These are phyloP conservation scores for Agrilus planipennis DNA, from an alignment of 1,140 invertebrate genomes.

Conservation along the genomic window DNA sequence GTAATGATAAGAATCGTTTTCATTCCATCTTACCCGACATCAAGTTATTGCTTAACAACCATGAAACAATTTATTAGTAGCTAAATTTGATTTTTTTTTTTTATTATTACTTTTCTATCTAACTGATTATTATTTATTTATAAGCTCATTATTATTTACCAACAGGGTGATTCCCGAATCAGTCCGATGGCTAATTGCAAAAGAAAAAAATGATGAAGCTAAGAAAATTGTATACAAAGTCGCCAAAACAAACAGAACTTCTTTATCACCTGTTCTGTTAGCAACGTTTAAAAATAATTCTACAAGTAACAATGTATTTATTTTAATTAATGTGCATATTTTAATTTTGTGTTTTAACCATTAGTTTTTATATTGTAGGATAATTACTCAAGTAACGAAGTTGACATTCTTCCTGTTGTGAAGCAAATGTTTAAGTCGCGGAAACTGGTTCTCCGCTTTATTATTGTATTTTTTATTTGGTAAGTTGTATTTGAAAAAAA, in stretches of 20 bases:
- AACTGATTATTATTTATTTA: no score
- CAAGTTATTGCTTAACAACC: no score
- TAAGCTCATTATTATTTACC: no score
- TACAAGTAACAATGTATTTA: no score
- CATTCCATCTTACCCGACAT: no score
- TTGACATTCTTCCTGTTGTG: slow-evolving; percentile 30
- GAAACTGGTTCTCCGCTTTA: slow-evolving; percentile 34
- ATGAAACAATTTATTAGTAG: no score
- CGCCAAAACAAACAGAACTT: slow-evolving; percentile 40
- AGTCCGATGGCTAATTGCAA: slow-evolving; percentile 47
- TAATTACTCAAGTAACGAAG: slow-evolving; percentile 3
- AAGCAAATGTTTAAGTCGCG: slow-evolving; percentile 37
- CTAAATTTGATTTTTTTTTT: no score
- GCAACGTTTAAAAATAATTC: slow-evolving; percentile 24
- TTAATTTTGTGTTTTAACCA: no score
- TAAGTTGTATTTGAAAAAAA: slow-evolving; percentile 19
- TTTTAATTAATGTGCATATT: no score
- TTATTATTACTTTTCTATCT: no score
- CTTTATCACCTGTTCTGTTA: slow-evolving; percentile 36
- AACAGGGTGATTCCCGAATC: slow-evolving; percentile 52
- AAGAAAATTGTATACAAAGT: slow-evolving; percentile 40
- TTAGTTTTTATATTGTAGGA: not conserved
- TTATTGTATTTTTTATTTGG: slow-evolving; percentile 41
- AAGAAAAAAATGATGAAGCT: slow-evolving; percentile 39
- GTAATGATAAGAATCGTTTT: no score